These are phyloP conservation scores for Bombyx mandarina DNA, from an alignment of 1,140 invertebrate species.

Conservation along the genomic window DNA sequence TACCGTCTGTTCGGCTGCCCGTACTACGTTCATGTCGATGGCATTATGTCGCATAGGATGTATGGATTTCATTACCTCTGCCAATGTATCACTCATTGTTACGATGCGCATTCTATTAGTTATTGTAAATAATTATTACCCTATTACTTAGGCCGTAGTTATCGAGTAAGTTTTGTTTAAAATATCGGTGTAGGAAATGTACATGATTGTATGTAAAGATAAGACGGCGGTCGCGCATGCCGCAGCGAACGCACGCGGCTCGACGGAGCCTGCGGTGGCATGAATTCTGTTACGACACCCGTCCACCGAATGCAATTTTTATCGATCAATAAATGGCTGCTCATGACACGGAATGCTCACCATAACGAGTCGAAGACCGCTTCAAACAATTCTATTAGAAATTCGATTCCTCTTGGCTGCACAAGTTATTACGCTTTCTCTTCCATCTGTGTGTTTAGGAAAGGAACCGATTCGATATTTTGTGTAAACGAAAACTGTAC, in stretches of 20 bases:
- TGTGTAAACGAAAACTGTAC: conserved; percentile 49
- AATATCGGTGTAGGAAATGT: conserved; percentile 25
- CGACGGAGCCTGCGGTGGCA: conserved; percentile 31
- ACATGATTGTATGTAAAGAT: conserved; percentile 2
- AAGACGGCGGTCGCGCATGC: conserved; percentile 40
- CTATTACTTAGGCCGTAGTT: conserved; percentile 53
- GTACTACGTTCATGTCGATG: conserved; percentile 63
- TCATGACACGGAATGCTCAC: conserved; percentile 68
- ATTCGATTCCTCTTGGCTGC: conserved; percentile 67
- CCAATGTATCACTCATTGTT: conserved; percentile 63
- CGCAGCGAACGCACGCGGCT: conserved; percentile 25
- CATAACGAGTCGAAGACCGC: conserved; percentile 53
- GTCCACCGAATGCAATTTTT: conserved; percentile 37
- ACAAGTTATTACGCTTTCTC: conserved; percentile 65
- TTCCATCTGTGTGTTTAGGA: conserved; percentile 67
- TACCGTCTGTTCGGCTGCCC: conserved; percentile 35
- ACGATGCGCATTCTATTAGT: conserved; percentile 66
- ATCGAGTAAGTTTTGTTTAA: conserved; percentile 22
- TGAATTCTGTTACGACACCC: conserved; percentile 31
- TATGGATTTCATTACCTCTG: conserved; percentile 61
- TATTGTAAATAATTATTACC: conserved; percentile 49
- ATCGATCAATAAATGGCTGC: conserved; percentile 53
- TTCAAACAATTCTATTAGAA: conserved; percentile 65
- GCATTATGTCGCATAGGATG: conserved; percentile 59
- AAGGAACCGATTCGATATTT: conserved; percentile 40